A percentile compares a stretch with the other conserved stretches of the same genome.
phyloP scores from a whole-genome alignment of 2,113 vertebrate genomes.

The Phylloscopus trochiloides region DNA sequence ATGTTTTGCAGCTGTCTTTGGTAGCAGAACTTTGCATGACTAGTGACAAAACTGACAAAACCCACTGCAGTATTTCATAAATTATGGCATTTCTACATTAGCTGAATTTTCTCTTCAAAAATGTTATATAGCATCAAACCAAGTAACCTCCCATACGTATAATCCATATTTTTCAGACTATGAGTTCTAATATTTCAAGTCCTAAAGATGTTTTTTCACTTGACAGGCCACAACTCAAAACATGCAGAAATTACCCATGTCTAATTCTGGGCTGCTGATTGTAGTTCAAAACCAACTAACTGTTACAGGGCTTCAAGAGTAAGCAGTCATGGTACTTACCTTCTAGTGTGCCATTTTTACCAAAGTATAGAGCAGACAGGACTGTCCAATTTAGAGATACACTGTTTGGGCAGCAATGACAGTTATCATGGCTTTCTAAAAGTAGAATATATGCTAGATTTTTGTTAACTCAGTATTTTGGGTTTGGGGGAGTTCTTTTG shows the following conservation, averaged over 20 bases:
- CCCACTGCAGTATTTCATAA: background rate
- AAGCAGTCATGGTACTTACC: background rate
- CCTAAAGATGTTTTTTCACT: background rate
- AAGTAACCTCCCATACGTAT: background rate
- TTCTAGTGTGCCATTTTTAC: background rate
- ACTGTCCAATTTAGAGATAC: background rate
- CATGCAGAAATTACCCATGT: background rate
- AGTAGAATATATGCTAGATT: background rate
- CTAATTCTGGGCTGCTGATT: background rate
- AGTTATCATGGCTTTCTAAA: background rate
- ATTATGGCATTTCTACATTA: background rate
- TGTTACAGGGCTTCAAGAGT: background rate
- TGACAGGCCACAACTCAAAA: background rate
- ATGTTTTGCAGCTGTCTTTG: constrained; percentile 1
- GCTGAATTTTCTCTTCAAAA: background rate
- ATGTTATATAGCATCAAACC: background rate
- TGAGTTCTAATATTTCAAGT: background rate
- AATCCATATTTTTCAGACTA: background rate
- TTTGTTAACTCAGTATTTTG: background rate
- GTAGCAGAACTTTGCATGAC: background rate
- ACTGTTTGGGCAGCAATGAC: background rate
- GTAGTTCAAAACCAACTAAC: background rate
- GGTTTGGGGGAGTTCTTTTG: background rate
- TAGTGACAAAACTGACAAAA: background rate
- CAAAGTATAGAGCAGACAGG: background rate